These are phyloP conservation scores for Rynchops niger DNA, from an alignment of 2,113 vertebrate genomes.

Conservation along the genomic window DNA sequence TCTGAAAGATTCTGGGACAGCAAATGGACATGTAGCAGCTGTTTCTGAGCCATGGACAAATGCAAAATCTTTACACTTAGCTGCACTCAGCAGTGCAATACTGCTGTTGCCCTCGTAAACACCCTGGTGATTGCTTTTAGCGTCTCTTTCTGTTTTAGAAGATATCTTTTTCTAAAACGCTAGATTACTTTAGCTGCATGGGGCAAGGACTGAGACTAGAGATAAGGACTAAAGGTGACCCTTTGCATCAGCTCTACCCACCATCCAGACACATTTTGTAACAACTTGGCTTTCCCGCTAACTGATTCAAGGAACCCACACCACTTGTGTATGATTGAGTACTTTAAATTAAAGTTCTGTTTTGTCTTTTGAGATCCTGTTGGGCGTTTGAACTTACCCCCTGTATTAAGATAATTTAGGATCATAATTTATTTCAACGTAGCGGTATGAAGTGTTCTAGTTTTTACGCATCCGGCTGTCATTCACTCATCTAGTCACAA, in stretches of 20 bases:
- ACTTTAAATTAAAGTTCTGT: neutral
- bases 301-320: neutral
- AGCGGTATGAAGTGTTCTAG: neutral
- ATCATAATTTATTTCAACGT: neutral
- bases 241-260: neutral
- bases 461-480: neutral
- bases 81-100: neutral
- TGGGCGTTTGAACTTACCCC: neutral
- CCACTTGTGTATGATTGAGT: rapidly evolving
- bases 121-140: neutral
- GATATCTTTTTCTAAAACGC: neutral
- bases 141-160: neutral
- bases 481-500: neutral
- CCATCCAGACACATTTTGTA: neutral
- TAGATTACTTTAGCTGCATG: neutral
- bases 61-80: neutral
- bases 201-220: neutral
- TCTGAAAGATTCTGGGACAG: neutral
- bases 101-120: neutral
- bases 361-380: neutral
- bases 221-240: neutral
- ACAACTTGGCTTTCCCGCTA: neutral
- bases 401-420: neutral
- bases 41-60: neutral
- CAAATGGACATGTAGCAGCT: neutral